Percentiles rank a stretch among this genome's conserved stretches.
Conservation (phyloP, 2,113 vertebrate species). For the Podocnemis expansa region DNA sequence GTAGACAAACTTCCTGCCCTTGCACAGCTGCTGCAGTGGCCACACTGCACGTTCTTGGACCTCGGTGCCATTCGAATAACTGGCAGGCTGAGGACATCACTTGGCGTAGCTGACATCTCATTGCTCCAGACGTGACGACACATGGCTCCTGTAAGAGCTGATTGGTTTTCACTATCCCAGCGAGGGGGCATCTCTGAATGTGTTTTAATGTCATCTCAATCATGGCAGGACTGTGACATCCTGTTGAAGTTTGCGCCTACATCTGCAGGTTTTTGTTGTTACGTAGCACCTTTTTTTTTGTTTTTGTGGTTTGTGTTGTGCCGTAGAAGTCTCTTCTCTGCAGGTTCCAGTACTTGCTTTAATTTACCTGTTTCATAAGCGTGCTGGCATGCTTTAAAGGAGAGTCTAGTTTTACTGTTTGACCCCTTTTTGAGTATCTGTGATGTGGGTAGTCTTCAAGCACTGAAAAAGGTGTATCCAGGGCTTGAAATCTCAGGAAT, state of each 20-base stretch:
- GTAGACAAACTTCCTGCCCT: accelerated
- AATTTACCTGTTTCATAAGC: not conserved
- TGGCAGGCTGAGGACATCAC: accelerated
- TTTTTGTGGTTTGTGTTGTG: conserved; percentile 32
- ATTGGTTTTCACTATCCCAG: not conserved
- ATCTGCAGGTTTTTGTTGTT: not conserved
- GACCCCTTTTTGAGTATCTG: not conserved
- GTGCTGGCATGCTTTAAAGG: accelerated
- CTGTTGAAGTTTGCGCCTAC: not conserved
- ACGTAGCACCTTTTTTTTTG: not conserved
- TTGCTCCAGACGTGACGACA: accelerated
- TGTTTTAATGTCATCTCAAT: not conserved
- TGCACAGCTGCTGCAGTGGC: not conserved
- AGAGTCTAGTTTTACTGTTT: not conserved
- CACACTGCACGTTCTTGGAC: accelerated
- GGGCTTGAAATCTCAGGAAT: accelerated
- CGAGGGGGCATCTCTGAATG: not conserved
- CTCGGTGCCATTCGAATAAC: accelerated
- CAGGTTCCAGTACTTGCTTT: not conserved
- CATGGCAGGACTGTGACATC: not conserved
- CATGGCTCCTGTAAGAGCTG: accelerated
- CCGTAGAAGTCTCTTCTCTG: not conserved
- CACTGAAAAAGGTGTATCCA: not conserved
- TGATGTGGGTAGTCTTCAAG: not conserved
- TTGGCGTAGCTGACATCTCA: not conserved